Conservation (phyloP, 2,113 vertebrate genomes). For the Rallus limicola region DNA sequence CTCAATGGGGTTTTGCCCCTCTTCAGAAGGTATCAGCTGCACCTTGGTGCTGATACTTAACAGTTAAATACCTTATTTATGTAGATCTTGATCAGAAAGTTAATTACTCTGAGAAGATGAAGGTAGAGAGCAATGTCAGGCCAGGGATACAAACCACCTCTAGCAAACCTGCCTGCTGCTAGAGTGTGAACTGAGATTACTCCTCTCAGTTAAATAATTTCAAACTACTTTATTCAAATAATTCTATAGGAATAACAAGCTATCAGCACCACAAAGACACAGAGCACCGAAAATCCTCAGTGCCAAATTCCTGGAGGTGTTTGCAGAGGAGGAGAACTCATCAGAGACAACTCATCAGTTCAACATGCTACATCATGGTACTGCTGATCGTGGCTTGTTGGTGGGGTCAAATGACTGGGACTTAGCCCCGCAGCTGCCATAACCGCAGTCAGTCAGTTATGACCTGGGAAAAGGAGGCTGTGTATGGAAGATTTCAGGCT, state of each 20-base stretch:
- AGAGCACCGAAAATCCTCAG: neutral
- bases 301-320: neutral
- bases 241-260: neutral
- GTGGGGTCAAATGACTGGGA: fast-evolving
- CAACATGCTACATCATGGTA: neutral
- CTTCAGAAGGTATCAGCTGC: neutral
- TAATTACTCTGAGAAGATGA: neutral
- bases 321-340: neutral
- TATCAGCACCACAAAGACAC: neutral
- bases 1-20: neutral
- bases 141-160: neutral
- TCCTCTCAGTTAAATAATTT: neutral
- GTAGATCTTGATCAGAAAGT: neutral
- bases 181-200: neutral
- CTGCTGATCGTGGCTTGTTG: neutral
- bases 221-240: neutral
- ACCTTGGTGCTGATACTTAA: neutral
- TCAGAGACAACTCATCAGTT: no score
- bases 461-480: neutral
- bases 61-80: neutral
- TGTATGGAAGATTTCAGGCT: fast-evolving
- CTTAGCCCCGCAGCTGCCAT: neutral
- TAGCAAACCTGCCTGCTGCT: neutral
- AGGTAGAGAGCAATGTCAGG: neutral
- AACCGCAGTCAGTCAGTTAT: neutral